Evolutionary conservation across 2,797 vertebrate genomes (phyloP), one percentile per base, ranked within the genome.

Genomic region (Rhyacichthys aspro): DNA sequence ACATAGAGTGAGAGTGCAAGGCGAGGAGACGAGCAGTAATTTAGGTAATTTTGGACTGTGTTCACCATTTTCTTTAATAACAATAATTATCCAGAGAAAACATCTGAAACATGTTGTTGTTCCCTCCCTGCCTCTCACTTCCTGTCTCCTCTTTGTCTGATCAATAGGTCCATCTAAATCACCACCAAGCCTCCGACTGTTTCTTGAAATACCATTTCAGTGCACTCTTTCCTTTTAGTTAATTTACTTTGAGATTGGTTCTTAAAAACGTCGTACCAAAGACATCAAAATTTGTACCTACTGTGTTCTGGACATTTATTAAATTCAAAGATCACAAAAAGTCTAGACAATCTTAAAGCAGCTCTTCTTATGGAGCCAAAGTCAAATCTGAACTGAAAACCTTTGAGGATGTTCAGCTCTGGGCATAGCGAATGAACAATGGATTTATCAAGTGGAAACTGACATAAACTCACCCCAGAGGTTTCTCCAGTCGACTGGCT

Each of bases 401-500:
- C 14, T 14, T 11, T 9, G 14, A 28, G 7, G 10, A 19, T 32
- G 18, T 63, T 9, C 23, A 28, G 23, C 23, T 28, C 23, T 28
- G 23, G 7, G 23, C 23, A 28, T 28, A 28, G 7, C 7, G 1
- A 28, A 28, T 28, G 23, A 28, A 28, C 23, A 28, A 28, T 28
- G 23, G 7, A 28, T 28, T 28, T 28, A 3, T 28, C 4, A 28
- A 28, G 23, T 28, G 11, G 56, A 75, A 72, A 68, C 23, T 60
- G 44, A 11, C 11, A 55, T 32, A 67, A 76, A 50, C 95, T 96
- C 87, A 98, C 96, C 83, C 95, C 59, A 98, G 90, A 18, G 95
- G 90, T 82, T 98, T 98, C 88, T 98, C 96, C 84, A 98, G 89
- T 66, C 96, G 94, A 83, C 96, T 96, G 71, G 94, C 96, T 0